Base-by-base conservation (phyloP, 2,113 vertebrate species). In the Sebastes fasciatus region DNA sequence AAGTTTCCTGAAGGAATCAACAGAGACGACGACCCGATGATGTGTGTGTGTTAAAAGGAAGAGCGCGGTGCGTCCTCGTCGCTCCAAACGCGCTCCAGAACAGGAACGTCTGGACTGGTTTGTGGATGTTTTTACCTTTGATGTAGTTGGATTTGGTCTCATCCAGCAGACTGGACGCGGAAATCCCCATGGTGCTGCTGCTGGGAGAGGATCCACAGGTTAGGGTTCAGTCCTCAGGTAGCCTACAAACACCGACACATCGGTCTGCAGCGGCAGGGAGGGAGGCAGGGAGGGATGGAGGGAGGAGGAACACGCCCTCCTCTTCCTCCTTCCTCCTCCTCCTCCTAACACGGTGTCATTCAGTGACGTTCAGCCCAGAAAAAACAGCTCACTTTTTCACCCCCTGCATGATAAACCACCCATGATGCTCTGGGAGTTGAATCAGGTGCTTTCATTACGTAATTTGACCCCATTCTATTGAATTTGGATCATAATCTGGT, bases 151-250 rank as follows among this genome's bases (percentile, higher is more conserved):
- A 95, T 84, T 93, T 96, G 93, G 90, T 91, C 71, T 97, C 97
- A 92, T 98, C 97, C 95, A 99, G 93, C 79, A 93, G 90, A 66
- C 95, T 96, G 93, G 97, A 98, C 84, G 93, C 88, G 1, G 97
- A 95, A 84, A 92, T 79, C 43, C 97, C 97, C 97, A 99, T 99
- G 82, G 69, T 91, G 79, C 52, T 75, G 75, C 75, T 8, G 77
- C 49, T 19, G 26, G 65, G 16, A 54, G 23, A 83, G 49, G 79
- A 67, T 84, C 84, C 82, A 73, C 88, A 85, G 89, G 85, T 93
- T 92, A 80, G n/a, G 42, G 19, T 49, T 81, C 77, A 16, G 64
- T 66, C 62, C 77, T 65, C 91, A 92, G 93, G 93, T 90, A 40
- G 60, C 60, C 60, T 3, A 78, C 74, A 17, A 12, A 60, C 65